Percentiles rank a stretch among this genome's conserved stretches.
Evolutionary conservation across 2,113 vertebrate species (phyloP).

Genomic region (Tragelaphus imberbis): DNA sequence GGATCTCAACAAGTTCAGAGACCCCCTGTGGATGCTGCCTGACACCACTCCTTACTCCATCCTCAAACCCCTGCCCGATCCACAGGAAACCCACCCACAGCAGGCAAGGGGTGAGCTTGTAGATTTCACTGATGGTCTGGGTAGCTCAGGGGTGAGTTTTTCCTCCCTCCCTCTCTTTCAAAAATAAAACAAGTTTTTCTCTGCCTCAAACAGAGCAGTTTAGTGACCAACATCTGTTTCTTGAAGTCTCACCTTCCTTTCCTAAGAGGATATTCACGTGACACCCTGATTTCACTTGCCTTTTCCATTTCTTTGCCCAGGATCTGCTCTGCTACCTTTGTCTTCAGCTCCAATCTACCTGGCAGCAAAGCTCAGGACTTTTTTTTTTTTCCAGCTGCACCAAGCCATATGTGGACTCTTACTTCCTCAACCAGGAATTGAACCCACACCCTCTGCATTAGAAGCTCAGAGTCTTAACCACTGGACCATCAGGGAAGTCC

Average conservation of each 20-base stretch:
- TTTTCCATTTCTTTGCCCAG: background rate
- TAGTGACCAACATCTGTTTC: background rate
- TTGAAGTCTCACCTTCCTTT: background rate
- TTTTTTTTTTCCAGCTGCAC: background rate
- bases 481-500: background rate
- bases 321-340: fast-evolving
- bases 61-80: background rate
- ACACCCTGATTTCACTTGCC: background rate
- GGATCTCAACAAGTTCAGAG: slow-evolving; percentile 30
- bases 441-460: background rate
- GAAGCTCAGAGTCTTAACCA: background rate
- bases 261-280: too few relatives aligned
- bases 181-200: background rate
- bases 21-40: background rate
- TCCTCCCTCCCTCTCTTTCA: background rate
- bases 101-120: background rate
- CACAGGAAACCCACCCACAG: background rate
- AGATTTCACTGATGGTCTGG: background rate
- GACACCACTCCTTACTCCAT: background rate
- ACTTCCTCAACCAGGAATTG: background rate
- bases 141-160: background rate
- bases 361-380: background rate
- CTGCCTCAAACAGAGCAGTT: background rate
- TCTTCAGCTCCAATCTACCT: background rate
- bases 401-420: background rate